Conservation (phyloP, 1,140 invertebrate species). For the Philaenus spumarius region DNA sequence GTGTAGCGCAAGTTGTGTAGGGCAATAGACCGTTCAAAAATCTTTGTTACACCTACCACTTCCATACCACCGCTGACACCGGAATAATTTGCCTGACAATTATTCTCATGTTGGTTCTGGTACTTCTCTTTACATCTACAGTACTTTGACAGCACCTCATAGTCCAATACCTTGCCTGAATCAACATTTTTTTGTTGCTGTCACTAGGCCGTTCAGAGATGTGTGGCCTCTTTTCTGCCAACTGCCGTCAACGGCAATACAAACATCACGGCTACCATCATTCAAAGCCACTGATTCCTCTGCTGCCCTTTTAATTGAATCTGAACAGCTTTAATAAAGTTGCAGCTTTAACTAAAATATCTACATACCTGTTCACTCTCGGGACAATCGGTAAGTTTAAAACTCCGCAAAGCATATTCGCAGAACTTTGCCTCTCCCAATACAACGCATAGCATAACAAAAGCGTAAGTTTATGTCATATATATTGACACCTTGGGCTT, state of each 20-base stretch:
- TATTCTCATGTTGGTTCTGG: background rate
- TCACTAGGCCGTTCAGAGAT: slow-evolving; percentile 20
- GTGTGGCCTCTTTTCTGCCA: too few relatives aligned
- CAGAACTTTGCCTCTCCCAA: slow-evolving; percentile 6
- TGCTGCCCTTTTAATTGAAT: slow-evolving; percentile 13
- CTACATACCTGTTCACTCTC: background rate
- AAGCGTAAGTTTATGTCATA: slow-evolving; percentile 19
- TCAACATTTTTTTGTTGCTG: slow-evolving; percentile 17
- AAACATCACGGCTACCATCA: slow-evolving; percentile 15
- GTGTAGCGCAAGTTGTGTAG: slow-evolving; percentile 19
- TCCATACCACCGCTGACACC: slow-evolving; percentile 29
- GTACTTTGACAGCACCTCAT: slow-evolving; percentile 18
- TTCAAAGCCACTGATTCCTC: slow-evolving; percentile 16
- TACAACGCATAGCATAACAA: slow-evolving; percentile 8
- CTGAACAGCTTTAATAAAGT: background rate
- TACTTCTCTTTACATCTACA: slow-evolving; percentile 9
- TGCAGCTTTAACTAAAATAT: slow-evolving; percentile 1
- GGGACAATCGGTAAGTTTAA: background rate
- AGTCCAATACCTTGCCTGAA: slow-evolving; percentile 22
- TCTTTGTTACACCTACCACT: slow-evolving; percentile 12
- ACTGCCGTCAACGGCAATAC: too few relatives aligned
- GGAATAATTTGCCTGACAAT: slow-evolving; percentile 25
- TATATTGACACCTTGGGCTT: too few relatives aligned
- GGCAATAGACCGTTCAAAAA: slow-evolving; percentile 23
- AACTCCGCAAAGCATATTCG: slow-evolving; percentile 11